These are phyloP conservation scores for Spialia ferax DNA, from an alignment of 2,888 invertebrate genomes.

Conservation along the genomic window DNA sequence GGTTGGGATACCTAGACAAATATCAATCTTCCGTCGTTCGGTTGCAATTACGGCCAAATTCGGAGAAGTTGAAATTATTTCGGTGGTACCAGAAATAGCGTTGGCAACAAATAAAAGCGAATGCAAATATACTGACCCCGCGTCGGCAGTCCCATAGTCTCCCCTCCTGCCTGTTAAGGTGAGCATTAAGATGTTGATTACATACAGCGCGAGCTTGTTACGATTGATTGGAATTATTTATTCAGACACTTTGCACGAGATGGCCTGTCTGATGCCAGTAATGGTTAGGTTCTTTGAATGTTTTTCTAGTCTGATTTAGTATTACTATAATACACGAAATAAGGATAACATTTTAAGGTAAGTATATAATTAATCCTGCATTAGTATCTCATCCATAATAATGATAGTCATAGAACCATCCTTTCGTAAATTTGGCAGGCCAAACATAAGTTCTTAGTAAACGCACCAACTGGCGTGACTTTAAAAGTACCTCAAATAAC, in stretches of 20 bases:
- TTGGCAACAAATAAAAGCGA: background rate
- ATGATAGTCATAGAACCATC: too few species aligned
- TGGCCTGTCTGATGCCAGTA: background rate
- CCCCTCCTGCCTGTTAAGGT: constrained; percentile 51
- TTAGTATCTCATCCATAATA: too few species aligned
- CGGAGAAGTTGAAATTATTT: background rate
- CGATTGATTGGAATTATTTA: constrained; percentile 4
- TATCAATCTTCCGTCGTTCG: background rate
- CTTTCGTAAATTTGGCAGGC: too few species aligned
- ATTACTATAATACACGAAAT: too few species aligned
- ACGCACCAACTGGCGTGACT: too few species aligned
- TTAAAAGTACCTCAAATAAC: too few species aligned
- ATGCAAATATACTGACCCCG: constrained; percentile 3
- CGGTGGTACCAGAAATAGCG: background rate
- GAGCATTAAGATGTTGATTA: constrained; percentile 54
- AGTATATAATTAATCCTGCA: too few species aligned
- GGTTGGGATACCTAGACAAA: background rate
- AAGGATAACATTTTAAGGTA: too few species aligned
- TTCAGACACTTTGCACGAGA: background rate
- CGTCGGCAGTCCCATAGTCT: background rate
- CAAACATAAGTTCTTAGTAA: too few species aligned
- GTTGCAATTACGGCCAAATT: too few species aligned
- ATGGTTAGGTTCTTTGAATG: background rate
- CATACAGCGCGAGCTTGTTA: background rate
- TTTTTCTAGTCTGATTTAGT: background rate